phyloP scores from a whole-genome alignment of 2,888 invertebrate species.

The Hyppa rectilinea region DNA sequence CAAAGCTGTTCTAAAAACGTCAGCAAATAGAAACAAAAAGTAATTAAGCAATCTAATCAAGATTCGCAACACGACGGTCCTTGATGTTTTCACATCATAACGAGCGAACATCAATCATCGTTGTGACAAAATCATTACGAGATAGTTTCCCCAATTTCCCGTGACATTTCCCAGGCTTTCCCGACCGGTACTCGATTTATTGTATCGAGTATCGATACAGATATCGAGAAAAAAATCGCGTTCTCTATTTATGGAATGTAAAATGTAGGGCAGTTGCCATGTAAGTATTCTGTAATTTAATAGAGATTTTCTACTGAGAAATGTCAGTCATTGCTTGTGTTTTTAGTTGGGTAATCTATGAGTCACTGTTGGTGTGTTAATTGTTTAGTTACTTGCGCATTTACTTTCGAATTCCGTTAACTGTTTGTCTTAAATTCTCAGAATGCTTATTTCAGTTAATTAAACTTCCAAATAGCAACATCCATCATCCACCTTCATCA shows the following conservation, averaged over 20 bases:
- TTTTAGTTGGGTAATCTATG: conserved; percentile 54
- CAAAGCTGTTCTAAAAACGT: conserved; percentile 15
- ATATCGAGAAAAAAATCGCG: conserved; percentile 52
- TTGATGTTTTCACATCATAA: conserved; percentile 59
- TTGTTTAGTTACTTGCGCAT: conserved; percentile 22
- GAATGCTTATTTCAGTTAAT: background rate
- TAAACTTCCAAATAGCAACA: background rate
- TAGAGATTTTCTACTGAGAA: conserved; percentile 58
- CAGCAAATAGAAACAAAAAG: conserved; percentile 24
- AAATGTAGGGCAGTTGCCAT: conserved; percentile 57
- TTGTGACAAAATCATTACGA: conserved; percentile 60
- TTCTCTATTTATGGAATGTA: conserved; percentile 61
- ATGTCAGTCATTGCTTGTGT: conserved; percentile 42
- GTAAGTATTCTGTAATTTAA: conserved; percentile 55
- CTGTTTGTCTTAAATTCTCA: background rate
- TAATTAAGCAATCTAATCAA: conserved; percentile 55
- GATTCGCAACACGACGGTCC: conserved; percentile 36
- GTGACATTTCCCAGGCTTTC: conserved; percentile 72
- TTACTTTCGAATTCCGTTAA: conserved; percentile 35
- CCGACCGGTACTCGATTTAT: conserved; percentile 61
- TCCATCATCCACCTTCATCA: background rate
- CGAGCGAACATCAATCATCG: conserved; percentile 49
- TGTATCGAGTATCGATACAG: conserved; percentile 47
- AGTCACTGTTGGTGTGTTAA: conserved; percentile 37
- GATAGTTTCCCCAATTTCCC: conserved; percentile 67